A percentile compares a stretch with the other conserved stretches of the same genome.
phyloP scores from a whole-genome alignment of 2,888 invertebrate genomes.

The Apantesis nais region DNA sequence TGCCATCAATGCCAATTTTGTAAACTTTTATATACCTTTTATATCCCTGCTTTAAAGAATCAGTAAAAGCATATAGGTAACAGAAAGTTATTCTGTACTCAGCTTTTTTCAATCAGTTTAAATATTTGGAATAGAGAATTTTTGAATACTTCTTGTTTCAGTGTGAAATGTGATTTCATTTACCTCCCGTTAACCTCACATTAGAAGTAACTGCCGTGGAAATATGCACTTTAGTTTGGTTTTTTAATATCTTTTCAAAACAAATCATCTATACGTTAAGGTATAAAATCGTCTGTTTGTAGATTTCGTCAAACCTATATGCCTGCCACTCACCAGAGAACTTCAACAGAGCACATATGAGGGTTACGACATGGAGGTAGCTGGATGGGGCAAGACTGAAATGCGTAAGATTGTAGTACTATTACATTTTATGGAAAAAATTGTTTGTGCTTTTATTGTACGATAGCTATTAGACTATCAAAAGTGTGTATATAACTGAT shows the following conservation, averaged over 20 bases:
- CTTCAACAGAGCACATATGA: constrained; percentile 68
- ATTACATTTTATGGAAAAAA: not conserved
- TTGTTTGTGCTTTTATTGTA: too few species aligned
- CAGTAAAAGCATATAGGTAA: too few species aligned
- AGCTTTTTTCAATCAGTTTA: not conserved
- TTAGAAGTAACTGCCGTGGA: not conserved
- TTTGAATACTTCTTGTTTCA: too few species aligned
- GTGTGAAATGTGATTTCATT: too few species aligned
- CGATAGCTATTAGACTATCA: too few species aligned
- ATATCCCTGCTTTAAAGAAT: not conserved
- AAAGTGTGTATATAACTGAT: too few species aligned
- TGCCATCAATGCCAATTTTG: not conserved
- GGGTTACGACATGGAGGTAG: constrained; percentile 85
- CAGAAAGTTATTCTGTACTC: not conserved
- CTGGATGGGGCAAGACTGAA: constrained; percentile 91
- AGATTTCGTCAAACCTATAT: constrained; percentile 84
- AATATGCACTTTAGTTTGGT: too few species aligned
- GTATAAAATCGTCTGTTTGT: constrained; percentile 38
- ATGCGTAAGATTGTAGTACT: constrained; percentile 68
- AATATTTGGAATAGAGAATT: not conserved
- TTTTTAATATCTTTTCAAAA: too few species aligned
- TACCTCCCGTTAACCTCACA: not conserved
- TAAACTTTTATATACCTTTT: not conserved
- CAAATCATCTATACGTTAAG: not conserved
- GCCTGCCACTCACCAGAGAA: constrained; percentile 73